A percentile compares a stretch with the other conserved stretches of the same genome.
Evolutionary conservation across 2,113 vertebrate species (phyloP).

Genomic region (Thinocorus orbignyianus): DNA sequence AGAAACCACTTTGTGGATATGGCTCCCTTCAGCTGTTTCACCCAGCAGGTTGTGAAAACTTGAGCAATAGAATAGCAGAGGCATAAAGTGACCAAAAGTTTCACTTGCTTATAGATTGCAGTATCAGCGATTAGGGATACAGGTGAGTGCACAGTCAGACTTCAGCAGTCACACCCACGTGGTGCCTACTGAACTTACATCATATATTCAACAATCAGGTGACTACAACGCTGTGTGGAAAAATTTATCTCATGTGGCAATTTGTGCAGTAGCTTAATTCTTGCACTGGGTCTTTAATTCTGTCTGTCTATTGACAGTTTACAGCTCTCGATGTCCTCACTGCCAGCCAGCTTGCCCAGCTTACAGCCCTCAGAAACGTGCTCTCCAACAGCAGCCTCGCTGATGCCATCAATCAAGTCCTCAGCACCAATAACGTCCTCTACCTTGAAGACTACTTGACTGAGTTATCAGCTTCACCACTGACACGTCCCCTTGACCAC

Average conservation of each 20-base stretch:
- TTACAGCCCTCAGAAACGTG: neutral
- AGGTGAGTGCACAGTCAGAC: neutral
- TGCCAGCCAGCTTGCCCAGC: constrained; percentile 6
- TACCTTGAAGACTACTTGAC: neutral
- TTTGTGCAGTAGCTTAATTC: neutral
- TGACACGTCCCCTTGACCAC: neutral
- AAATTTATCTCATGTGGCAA: neutral
- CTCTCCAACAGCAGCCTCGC: neutral
- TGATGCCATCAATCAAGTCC: neutral
- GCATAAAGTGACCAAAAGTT: neutral
- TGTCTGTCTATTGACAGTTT: neutral
- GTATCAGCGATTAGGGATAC: neutral
- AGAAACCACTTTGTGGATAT: neutral
- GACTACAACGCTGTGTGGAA: neutral
- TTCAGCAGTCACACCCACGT: neutral
- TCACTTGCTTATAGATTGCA: neutral
- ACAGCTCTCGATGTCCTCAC: neutral
- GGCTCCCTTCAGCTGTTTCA: neutral
- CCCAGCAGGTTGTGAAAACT: neutral
- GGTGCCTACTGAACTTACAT: neutral
- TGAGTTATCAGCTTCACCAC: neutral
- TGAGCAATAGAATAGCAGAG: neutral
- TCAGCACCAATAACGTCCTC: neutral
- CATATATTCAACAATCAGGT: neutral
- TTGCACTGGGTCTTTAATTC: neutral